Base-by-base conservation (phyloP, 2,113 vertebrate species). In the Narcine bancroftii region DNA sequence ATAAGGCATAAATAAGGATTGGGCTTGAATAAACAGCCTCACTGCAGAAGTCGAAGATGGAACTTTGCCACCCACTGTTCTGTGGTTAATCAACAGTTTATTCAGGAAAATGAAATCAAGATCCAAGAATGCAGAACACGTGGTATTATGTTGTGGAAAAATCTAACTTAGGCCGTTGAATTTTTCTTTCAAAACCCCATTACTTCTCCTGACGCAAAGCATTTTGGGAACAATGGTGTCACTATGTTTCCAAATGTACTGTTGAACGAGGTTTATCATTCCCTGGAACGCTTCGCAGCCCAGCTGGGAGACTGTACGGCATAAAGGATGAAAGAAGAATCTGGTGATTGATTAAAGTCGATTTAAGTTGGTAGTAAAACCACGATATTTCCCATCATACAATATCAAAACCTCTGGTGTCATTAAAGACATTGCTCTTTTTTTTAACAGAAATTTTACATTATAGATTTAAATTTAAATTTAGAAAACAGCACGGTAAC, bases 61-160 rank as follows among this genome's bases (percentile, higher is more conserved):
- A 87, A 17, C 33, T 87, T n/a, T 87, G 81, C 81, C 81, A 87
- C 36, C 17, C 6, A n/a, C 50, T 85, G 56, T 36, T 36, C n/a
- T 60, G 60, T 87, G 33, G n/a, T 17, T 60, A 87, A 87, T 63
- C 81, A 87, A 87, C 29, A 63, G 81, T 87, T 87, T n/a, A 87
- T 87, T 87, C 53, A 87, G 81, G 33, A 87, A 87, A 87, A 36
- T 17, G 60, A 36, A 39, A 60, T 60, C 33, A 63, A 87, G 13
- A 87, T 53, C 53, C 50, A 87, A 87, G 81, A 60, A 39, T 87
- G 53, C 7, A 63, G 81, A 87, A 87, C 56, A 60, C 81, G 13
- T 87, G 81, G 81, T 60, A 33, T 60, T n/a, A 87, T 60, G 15
- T 63, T 87, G 53, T 56, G 60, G 33, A 87, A 56, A 63, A 87